phyloP scores from a whole-genome alignment of 2,113 vertebrate genomes.

The Sakesphorus luctuosus region DNA sequence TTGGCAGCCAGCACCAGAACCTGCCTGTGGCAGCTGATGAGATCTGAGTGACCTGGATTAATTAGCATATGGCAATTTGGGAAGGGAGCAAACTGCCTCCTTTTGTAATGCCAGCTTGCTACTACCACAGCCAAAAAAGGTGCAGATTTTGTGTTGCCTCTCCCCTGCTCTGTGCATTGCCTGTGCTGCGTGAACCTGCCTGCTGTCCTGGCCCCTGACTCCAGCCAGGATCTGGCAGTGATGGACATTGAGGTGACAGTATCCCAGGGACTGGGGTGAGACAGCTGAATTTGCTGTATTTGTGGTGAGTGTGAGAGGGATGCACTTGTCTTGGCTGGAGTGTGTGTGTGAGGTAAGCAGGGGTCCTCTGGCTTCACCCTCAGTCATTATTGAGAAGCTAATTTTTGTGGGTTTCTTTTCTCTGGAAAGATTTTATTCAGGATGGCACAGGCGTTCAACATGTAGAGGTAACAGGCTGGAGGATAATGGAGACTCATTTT shows the following conservation, averaged over 20 bases:
- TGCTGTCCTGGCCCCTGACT: background rate
- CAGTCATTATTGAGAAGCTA: fast-evolving
- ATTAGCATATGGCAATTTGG: background rate
- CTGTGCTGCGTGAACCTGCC: fast-evolving
- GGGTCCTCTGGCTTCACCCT: background rate
- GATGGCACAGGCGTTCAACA: background rate
- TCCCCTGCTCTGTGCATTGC: fast-evolving
- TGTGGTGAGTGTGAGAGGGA: fast-evolving
- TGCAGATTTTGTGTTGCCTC: fast-evolving
- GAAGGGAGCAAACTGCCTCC: background rate
- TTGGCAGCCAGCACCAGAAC: background rate
- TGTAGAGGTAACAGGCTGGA: background rate
- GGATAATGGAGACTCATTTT: background rate
- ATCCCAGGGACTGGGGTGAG: background rate
- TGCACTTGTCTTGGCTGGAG: background rate
- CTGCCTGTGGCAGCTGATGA: background rate
- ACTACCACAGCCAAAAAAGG: background rate
- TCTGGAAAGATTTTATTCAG: background rate
- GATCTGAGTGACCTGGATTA: background rate
- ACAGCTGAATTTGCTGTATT: background rate
- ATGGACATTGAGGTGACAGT: fast-evolving
- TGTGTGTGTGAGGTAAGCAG: background rate
- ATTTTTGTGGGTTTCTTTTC: background rate
- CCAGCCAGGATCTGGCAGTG: background rate
- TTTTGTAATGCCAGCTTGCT: background rate